Evolutionary conservation across 2,797 vertebrate species (phyloP).

Genomic region (Lepidocolaptes lacrymiger): DNA sequence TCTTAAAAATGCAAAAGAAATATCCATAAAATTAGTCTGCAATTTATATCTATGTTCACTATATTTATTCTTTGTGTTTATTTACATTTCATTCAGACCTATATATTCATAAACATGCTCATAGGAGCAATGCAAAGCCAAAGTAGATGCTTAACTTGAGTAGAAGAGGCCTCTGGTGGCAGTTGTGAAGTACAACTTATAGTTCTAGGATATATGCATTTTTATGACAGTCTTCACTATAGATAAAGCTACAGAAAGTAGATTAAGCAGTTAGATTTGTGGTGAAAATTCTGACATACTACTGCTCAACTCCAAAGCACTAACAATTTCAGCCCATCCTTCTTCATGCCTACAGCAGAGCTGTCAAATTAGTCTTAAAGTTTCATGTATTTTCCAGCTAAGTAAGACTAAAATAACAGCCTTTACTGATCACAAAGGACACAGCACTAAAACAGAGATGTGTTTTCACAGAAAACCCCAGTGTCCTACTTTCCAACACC

Average conservation of each 20-base stretch:
- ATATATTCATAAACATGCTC: background rate
- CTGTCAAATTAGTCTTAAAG: background rate
- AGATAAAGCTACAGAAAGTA: background rate
- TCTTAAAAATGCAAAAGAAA: background rate
- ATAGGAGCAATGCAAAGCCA: background rate
- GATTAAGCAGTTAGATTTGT: background rate
- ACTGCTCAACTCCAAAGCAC: background rate
- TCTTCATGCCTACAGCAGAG: background rate
- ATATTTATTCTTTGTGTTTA: background rate
- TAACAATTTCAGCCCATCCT: background rate
- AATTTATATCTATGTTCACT: background rate
- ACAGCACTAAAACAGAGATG: background rate
- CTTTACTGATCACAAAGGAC: background rate
- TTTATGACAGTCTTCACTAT: background rate
- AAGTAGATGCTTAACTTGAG: background rate
- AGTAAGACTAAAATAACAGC: background rate
- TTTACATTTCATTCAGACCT: background rate
- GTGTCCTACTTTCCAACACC: background rate
- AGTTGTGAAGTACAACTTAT: background rate
- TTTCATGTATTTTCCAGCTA: background rate
- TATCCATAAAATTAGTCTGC: background rate
- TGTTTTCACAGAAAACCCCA: background rate
- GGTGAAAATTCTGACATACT: background rate
- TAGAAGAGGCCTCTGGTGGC: slow-evolving; percentile 76
- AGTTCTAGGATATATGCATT: background rate